Percentiles rank a stretch among this genome's conserved stretches.
phyloP scores from a whole-genome alignment of 2,797 vertebrate genomes.

The Enteromius unitaeniatus region DNA sequence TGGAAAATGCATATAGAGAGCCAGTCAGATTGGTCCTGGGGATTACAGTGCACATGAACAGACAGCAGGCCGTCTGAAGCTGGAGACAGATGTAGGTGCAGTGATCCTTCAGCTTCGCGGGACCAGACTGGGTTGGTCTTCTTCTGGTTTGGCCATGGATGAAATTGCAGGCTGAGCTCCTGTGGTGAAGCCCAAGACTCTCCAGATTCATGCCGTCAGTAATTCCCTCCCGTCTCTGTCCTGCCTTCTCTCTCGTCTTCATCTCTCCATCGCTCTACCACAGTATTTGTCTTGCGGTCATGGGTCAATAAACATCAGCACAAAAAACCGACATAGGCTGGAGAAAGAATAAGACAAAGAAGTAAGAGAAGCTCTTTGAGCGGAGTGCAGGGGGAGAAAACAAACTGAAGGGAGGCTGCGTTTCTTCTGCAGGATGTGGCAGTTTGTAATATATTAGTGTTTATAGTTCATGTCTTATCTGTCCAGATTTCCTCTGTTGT shows the following conservation, averaged over 20 bases:
- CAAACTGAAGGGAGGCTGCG: not conserved
- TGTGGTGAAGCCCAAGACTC: slow-evolving; percentile 44
- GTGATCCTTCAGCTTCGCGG: not conserved
- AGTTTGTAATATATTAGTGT: slow-evolving; percentile 12
- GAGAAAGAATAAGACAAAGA: slow-evolving; percentile 18
- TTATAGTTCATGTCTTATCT: slow-evolving; percentile 34
- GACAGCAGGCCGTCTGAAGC: not conserved
- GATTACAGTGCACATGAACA: not conserved
- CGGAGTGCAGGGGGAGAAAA: not conserved
- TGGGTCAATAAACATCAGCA: slow-evolving; percentile 33
- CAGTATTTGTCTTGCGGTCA: slow-evolving; percentile 33
- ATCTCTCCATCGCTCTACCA: not conserved
- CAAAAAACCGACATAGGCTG: not conserved
- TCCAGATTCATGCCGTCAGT: slow-evolving; percentile 34
- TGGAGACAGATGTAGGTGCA: slow-evolving; percentile 13
- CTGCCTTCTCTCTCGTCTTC: slow-evolving; percentile 11
- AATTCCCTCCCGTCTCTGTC: slow-evolving; percentile 16
- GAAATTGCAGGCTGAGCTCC: slow-evolving; percentile 54
- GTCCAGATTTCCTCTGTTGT: slow-evolving; percentile 14
- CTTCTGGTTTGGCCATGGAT: slow-evolving; percentile 46
- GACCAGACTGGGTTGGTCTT: slow-evolving; percentile 23
- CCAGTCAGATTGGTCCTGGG: not conserved
- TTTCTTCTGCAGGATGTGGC: slow-evolving; percentile 28
- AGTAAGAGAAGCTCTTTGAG: not conserved
- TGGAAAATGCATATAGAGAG: not conserved